A percentile compares a stretch with the other conserved stretches of the same genome.
Conservation (phyloP, 2,113 vertebrate genomes). For the Arenaria interpres region DNA sequence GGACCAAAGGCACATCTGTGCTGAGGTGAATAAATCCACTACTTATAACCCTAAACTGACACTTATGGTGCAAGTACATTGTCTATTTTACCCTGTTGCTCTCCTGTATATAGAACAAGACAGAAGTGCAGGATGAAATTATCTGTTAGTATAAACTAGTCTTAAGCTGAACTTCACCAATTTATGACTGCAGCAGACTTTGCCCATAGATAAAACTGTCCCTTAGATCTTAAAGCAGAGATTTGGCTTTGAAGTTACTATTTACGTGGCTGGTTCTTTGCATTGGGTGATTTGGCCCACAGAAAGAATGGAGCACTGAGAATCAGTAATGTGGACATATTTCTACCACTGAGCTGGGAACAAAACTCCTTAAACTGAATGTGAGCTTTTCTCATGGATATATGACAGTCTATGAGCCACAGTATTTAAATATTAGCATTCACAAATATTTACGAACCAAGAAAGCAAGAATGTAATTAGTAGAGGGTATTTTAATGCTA, state of each 20-base stretch:
- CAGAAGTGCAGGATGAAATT: slow-evolving; percentile 26
- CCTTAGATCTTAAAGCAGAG: background rate
- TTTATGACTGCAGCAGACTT: background rate
- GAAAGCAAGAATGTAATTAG: slow-evolving; percentile 32
- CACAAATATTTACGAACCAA: slow-evolving; percentile 37
- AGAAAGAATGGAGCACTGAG: background rate
- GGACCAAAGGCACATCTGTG: slow-evolving; percentile 60
- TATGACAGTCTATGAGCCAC: background rate
- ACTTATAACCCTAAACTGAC: slow-evolving; percentile 28
- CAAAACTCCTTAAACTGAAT: slow-evolving; percentile 12
- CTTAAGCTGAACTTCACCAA: background rate
- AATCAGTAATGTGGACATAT: slow-evolving; percentile 20
- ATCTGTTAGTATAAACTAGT: background rate
- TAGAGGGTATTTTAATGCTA: slow-evolving; percentile 52
- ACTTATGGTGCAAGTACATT: background rate
- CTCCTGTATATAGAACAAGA: background rate
- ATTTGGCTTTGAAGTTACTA: background rate
- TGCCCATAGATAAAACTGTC: background rate
- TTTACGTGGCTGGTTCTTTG: background rate
- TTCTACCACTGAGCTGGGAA: slow-evolving; percentile 19
- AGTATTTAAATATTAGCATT: slow-evolving; percentile 52
- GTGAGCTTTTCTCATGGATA: slow-evolving; percentile 15
- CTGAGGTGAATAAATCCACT: slow-evolving; percentile 49
- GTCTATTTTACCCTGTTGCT: slow-evolving; percentile 19
- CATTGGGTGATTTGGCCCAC: background rate